Percentiles rank a stretch among this genome's conserved stretches.
phyloP scores from a whole-genome alignment of 2,797 vertebrate genomes.

The Gobionotothen gibberifrons region DNA sequence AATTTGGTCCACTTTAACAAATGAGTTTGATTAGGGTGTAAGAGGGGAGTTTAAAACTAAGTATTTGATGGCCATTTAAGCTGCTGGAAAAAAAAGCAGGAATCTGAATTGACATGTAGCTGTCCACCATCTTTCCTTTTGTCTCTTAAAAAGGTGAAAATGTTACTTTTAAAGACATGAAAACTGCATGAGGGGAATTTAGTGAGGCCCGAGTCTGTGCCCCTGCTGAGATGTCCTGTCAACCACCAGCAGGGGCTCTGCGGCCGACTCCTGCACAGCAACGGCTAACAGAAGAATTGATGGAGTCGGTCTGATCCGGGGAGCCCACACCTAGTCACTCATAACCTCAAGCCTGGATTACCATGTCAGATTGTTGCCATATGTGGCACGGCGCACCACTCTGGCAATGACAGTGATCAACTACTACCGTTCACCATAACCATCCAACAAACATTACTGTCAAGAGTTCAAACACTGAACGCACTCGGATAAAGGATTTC shows the following conservation, averaged over 20 bases:
- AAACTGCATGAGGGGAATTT: constrained; percentile 40
- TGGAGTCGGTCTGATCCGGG: constrained; percentile 72
- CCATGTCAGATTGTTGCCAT: constrained; percentile 88
- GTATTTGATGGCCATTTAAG: not conserved
- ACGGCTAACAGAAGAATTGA: constrained; percentile 74
- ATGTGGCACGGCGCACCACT: constrained; percentile 84
- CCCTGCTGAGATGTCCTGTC: constrained; percentile 73
- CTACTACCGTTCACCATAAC: constrained; percentile 75
- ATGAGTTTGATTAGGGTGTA: constrained; percentile 37
- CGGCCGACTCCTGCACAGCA: constrained; percentile 51
- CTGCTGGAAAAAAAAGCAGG: constrained; percentile 6
- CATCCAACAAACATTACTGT: constrained; percentile 75
- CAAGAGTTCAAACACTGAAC: constrained; percentile 74
- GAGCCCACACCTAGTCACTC: constrained; percentile 82
- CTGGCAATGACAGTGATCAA: constrained; percentile 83
- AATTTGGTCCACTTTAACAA: constrained; percentile 54
- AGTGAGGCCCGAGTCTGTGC: constrained; percentile 54
- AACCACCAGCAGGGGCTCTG: constrained; percentile 64
- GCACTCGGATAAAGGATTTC: constrained; percentile 60
- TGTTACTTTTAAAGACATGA: constrained; percentile 47
- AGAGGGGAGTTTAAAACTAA: constrained; percentile 31
- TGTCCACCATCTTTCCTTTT: constrained; percentile 27
- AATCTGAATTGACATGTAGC: constrained; percentile 44
- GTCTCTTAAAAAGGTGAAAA: constrained; percentile 37
- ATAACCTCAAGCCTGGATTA: constrained; percentile 81